phyloP scores from a whole-genome alignment of 2,797 vertebrate species.

The Pangasius mekongensis region DNA sequence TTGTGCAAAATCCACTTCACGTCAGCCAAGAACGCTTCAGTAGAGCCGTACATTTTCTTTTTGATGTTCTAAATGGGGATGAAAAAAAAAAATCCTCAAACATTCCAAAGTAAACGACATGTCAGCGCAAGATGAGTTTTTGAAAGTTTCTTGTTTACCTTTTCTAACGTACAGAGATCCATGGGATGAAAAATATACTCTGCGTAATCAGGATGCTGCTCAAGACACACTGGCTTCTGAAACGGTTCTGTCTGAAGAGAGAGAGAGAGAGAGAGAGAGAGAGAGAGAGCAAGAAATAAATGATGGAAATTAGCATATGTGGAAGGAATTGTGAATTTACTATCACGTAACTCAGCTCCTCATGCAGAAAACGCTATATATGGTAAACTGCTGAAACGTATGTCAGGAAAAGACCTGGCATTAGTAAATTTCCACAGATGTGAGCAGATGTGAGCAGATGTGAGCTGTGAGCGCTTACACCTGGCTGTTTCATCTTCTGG shows the following conservation, averaged over 20 bases:
- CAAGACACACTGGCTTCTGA: conserved; percentile 96
- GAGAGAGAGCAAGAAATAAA: not conserved
- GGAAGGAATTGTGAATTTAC: not conserved
- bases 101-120: conserved; percentile 10
- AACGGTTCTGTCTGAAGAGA: conserved; percentile 91
- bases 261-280: not conserved
- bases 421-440: not conserved
- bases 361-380: not conserved
- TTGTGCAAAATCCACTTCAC: conserved; percentile 99
- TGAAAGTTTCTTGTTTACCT: conserved; percentile 75
- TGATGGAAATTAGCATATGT: not conserved
- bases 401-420: not conserved
- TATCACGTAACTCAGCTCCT: not conserved
- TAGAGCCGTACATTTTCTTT: conserved; percentile 99
- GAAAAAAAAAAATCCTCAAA: conserved; percentile 31
- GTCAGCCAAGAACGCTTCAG: conserved; percentile 96
- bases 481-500: conserved; percentile 99
- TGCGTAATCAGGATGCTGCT: conserved; percentile 97
- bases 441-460: too few species aligned
- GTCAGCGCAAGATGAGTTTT: not conserved
- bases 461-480: conserved; percentile 81
- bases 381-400: not conserved
- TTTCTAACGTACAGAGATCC: conserved; percentile 98
- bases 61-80: conserved; percentile 87
- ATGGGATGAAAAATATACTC: conserved; percentile 99